These are phyloP conservation scores for Synergus itoensis DNA, from an alignment of 2,888 invertebrate species.

Conservation along the genomic window DNA sequence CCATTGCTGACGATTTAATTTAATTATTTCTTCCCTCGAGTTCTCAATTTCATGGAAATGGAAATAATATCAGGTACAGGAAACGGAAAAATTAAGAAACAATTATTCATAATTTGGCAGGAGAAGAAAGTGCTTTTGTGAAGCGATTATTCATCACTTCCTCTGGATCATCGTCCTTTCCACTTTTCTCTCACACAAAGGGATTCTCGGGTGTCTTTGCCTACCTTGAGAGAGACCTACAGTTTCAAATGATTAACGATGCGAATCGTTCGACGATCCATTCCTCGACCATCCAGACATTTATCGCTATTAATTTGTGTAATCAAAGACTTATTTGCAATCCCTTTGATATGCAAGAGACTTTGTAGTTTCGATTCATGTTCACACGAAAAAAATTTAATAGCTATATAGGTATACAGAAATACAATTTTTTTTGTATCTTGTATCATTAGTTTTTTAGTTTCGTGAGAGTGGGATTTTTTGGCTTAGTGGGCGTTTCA, in stretches of 20 bases:
- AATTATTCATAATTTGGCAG: conserved; percentile 44
- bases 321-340: conserved; percentile 5
- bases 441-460: neutral
- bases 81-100: conserved; percentile 21
- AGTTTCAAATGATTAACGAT: conserved; percentile 37
- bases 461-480: neutral
- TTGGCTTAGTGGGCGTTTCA: neutral
- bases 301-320: conserved; percentile 35
- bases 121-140: conserved; percentile 46
- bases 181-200: conserved; percentile 45
- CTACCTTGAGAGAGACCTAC: neutral
- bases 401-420: neutral
- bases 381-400: neutral
- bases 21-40: neutral
- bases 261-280: conserved; percentile 24
- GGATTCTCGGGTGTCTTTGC: conserved; percentile 37
- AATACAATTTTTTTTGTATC: neutral
- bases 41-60: neutral
- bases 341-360: neutral
- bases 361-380: neutral
- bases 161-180: conserved; percentile 55
- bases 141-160: conserved; percentile 57
- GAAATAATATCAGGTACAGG: conserved; percentile 7
- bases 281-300: conserved; percentile 17
- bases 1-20: neutral